These are phyloP conservation scores for Edolisoma coerulescens DNA, from an alignment of 2,113 vertebrate species.

Conservation along the genomic window DNA sequence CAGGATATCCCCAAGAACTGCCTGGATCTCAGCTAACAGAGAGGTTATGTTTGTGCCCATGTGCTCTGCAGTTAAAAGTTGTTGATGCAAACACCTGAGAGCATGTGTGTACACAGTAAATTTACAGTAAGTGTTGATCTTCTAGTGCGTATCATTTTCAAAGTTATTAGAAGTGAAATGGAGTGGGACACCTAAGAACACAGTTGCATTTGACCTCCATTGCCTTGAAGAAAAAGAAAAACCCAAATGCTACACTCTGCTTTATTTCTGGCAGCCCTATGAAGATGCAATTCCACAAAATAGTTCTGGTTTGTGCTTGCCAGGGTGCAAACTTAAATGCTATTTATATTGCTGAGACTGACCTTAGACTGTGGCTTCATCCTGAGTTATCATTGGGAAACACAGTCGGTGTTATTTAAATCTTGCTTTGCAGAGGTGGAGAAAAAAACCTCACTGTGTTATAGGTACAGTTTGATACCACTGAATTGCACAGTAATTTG, in stretches of 20 bases:
- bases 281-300: background rate
- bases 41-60: background rate
- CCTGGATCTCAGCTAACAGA: background rate
- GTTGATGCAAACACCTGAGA: background rate
- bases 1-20: background rate
- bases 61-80: background rate
- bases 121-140: background rate
- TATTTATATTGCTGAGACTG: background rate
- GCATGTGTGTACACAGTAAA: background rate
- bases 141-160: rapidly evolving
- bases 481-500: background rate
- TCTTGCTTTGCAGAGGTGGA: background rate
- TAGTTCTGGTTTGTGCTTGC: background rate
- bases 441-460: background rate
- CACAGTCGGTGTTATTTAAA: background rate
- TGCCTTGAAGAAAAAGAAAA: background rate
- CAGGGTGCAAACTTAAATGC: background rate
- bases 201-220: background rate
- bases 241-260: rapidly evolving
- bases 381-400: background rate
- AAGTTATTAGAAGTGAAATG: background rate
- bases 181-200: background rate
- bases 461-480: background rate
- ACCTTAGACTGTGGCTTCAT: background rate
- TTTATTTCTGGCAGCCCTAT: background rate